Conservation (phyloP, 1,140 invertebrate species). For the Aphis gossypii region DNA sequence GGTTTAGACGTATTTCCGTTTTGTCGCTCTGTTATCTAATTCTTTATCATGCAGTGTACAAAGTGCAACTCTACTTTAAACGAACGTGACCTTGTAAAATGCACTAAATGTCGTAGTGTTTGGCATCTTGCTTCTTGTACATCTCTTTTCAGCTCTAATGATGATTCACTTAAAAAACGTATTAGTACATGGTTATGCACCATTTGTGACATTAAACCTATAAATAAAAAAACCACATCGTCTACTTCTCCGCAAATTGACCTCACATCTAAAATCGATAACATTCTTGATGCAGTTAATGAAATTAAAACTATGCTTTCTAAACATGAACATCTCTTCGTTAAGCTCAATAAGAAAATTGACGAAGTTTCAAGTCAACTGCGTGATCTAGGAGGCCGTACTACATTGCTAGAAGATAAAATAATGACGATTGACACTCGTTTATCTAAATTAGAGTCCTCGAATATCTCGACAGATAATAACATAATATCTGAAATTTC, state of each 20-base stretch:
- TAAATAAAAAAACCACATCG: neutral
- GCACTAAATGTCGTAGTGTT: neutral
- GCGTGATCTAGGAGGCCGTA: neutral
- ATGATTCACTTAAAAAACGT: neutral
- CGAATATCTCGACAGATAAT: neutral
- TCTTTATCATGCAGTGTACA: neutral
- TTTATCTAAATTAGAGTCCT: neutral
- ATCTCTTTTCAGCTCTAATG: neutral
- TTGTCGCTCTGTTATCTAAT: neutral
- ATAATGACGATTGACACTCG: neutral
- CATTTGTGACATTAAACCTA: neutral
- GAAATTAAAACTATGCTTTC: neutral
- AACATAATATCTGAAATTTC: neutral
- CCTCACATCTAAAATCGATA: neutral
- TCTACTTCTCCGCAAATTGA: neutral
- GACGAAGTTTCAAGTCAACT: neutral
- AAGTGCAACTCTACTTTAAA: neutral
- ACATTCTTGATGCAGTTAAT: neutral
- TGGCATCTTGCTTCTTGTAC: neutral
- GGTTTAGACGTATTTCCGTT: neutral
- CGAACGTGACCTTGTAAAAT: neutral
- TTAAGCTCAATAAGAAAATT: neutral
- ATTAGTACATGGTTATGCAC: neutral
- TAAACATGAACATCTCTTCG: neutral
- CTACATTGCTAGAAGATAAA: neutral